phyloP scores from a whole-genome alignment of 2,797 vertebrate genomes.

The Pipistrellus pipistrellus region DNA sequence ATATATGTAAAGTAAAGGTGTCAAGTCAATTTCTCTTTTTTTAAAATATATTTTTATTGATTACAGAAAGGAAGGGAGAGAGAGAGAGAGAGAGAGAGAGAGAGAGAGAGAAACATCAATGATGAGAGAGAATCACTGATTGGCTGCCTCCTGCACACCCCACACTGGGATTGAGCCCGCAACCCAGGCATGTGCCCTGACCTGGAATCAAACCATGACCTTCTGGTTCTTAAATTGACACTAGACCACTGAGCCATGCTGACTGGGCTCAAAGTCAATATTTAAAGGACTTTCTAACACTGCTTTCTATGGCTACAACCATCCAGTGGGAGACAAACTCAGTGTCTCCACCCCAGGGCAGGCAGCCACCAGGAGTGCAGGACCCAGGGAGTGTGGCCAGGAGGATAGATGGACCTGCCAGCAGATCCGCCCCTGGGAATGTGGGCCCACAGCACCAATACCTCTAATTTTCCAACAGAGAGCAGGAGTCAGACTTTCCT shows the following conservation, averaged over 20 bases:
- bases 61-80: too few species aligned
- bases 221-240: too few species aligned
- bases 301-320: neutral
- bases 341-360: neutral
- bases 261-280: neutral
- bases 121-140: too few species aligned
- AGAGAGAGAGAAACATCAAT: too few species aligned
- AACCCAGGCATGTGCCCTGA: too few species aligned
- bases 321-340: neutral
- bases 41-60: too few species aligned
- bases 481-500: neutral
- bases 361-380: neutral
- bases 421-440: neutral
- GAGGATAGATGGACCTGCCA: neutral
- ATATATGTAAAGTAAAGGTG: neutral
- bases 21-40: neutral
- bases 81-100: too few species aligned
- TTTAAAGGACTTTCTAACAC: neutral
- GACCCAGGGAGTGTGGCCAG: rapidly evolving
- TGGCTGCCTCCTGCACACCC: too few species aligned
- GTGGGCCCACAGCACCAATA: neutral
- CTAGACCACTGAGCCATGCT: too few species aligned
- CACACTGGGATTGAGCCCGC: too few species aligned
- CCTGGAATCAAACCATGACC: too few species aligned
- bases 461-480: neutral